Base-by-base conservation (phyloP, 1,140 invertebrate genomes). In the Argopecten irradians region DNA sequence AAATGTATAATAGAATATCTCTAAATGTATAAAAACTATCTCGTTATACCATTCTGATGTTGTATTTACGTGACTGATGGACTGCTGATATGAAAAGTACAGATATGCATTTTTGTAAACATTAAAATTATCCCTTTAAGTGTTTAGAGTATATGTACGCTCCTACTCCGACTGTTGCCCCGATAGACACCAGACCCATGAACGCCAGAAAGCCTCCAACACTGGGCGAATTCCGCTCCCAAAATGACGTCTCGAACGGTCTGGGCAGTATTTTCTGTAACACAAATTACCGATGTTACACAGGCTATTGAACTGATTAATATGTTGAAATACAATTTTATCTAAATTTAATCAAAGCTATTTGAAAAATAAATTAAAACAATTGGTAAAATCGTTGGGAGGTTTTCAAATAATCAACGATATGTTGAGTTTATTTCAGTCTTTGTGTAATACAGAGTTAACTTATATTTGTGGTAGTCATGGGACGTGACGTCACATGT, bases 251-350 rank as follows among this genome's bases (percentile, higher is more conserved):
- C 39, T 86, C 41, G 22, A 86, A 46, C 0, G 85, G 85, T 28
- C 85, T 43, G 19, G 85, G 85, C 11, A 55, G 36, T 71, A 86
- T 33, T n/a, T 14, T 34, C 85, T 86, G 85, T 32, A 84, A 84
- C 13, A 55, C 13, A 55, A n/a, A 14, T 55, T 55, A 55, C 46
- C n/a, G 13, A n/a, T n/a, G 13, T 55, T n/a, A 13, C 46, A 14
- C 46, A 55, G 13, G n/a, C 13, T 55, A 14, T 13, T 14, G n/a
- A 55, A 55, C n/a, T 14, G 13, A 55, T n/a, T n/a, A 14, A 13
- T 55, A n/a, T 55, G n/a, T 55, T 55, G 13, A 55, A 55, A 55
- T 14, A 55, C n/a, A 55, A n/a, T 55, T 14, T 14, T 14, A n/a
- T 55, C n/a, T 55, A 13, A 55, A 55, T 55, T n/a, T n/a, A n/a